phyloP scores from a whole-genome alignment of 1,140 invertebrate genomes.

The Nephotettix cincticeps region DNA sequence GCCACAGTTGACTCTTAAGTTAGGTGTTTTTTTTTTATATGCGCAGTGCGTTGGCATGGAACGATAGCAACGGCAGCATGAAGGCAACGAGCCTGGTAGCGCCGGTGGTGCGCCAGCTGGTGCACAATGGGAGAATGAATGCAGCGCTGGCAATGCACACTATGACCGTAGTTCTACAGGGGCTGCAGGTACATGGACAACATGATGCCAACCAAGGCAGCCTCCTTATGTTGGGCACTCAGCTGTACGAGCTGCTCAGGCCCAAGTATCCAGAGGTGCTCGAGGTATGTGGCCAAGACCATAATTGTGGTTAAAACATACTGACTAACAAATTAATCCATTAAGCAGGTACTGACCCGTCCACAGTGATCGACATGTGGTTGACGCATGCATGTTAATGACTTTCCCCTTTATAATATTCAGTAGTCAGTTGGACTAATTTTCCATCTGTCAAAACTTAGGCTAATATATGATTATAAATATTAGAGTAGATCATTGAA shows the following conservation, averaged over 20 bases:
- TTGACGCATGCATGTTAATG: too few species aligned
- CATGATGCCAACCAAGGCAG: slow-evolving; percentile 76
- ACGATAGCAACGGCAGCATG: slow-evolving; percentile 75
- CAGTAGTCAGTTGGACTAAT: too few species aligned
- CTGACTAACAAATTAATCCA: too few species aligned
- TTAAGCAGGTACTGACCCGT: too few species aligned
- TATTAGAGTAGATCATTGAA: too few species aligned
- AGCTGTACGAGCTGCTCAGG: slow-evolving; percentile 78
- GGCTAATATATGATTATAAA: too few species aligned
- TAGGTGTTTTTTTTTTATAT: slow-evolving; percentile 24
- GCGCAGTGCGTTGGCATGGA: slow-evolving; percentile 77
- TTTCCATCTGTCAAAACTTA: too few species aligned
- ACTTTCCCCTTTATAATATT: too few species aligned
- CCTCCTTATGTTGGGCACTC: slow-evolving; percentile 53
- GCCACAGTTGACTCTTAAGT: not conserved
- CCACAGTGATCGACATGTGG: too few species aligned
- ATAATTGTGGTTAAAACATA: too few species aligned
- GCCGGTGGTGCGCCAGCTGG: slow-evolving; percentile 60
- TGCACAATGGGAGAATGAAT: slow-evolving; percentile 60
- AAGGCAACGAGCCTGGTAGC: slow-evolving; percentile 71
- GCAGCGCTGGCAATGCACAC: slow-evolving; percentile 66
- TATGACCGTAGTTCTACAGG: slow-evolving; percentile 71
- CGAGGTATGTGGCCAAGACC: slow-evolving; percentile 40
- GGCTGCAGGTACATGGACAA: slow-evolving; percentile 75
- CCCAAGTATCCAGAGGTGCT: slow-evolving; percentile 70